These are phyloP conservation scores for Dipodomys stephensi DNA, from an alignment of 2,113 vertebrate species.

Conservation along the genomic window DNA sequence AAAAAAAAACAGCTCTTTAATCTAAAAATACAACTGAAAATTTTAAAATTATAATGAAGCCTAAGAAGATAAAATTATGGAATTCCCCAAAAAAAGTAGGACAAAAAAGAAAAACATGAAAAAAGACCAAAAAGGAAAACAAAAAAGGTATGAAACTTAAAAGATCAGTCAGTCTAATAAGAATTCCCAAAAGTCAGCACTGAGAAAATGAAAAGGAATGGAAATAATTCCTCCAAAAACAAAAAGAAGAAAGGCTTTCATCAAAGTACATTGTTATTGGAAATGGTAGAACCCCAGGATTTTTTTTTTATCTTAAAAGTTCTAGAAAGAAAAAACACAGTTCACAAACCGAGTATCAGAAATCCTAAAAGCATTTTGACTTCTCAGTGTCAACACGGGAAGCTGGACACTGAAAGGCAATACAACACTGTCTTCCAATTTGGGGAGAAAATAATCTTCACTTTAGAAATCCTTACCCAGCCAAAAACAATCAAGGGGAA, in stretches of 20 bases:
- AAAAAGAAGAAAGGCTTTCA: neutral
- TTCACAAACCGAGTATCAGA: neutral
- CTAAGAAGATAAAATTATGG: conserved; percentile 16
- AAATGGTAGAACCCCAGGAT: neutral
- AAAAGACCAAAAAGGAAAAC: neutral
- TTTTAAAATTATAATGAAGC: conserved; percentile 42
- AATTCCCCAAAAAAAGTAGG: conserved; percentile 16
- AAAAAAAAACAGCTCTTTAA: neutral
- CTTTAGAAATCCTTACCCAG: conserved; percentile 8
- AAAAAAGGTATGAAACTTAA: neutral
- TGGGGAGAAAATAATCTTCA: neutral
- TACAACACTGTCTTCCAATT: neutral
- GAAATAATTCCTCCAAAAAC: conserved; percentile 9
- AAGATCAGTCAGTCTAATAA: neutral
- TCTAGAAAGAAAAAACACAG: neutral
- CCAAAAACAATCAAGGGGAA: neutral
- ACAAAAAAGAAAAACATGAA: neutral
- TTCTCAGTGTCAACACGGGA: neutral
- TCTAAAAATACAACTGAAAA: conserved; percentile 7
- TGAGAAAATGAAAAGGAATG: neutral
- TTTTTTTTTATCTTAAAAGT: neutral
- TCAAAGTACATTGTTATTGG: neutral
- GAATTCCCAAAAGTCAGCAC: neutral
- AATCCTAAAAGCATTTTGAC: neutral
- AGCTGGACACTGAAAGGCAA: neutral